Evolutionary conservation across 1,140 invertebrate species (phyloP), one percentile per base, ranked within the genome.

Genomic region (Lamellibrachia luymesi): DNA sequence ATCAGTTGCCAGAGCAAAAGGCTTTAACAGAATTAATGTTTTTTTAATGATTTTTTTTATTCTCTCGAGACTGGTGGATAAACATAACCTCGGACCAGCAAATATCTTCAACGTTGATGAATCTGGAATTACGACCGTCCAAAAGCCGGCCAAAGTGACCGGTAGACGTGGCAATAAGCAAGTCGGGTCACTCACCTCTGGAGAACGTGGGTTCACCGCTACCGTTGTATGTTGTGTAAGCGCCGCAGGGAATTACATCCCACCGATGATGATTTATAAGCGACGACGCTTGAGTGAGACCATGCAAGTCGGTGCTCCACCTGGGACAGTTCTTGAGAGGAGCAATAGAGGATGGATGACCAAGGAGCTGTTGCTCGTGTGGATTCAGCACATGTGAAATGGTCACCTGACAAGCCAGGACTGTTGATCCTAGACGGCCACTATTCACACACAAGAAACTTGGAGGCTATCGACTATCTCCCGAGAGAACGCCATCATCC

Each of bases 21-120:
- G 95, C 92, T 97, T 97, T 94, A 90, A 97, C 94, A 95, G 96
- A 96, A 94, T 51, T 7, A 97, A 93, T 92, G 94, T 94, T 4
- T n/a, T n/a, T 8, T 8, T 51, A 91, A 90, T 94, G 0, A 38
- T 38, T 38, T 38, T 94, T 38, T 95, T 96, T 22, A 94, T 95
- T 92, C 93, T 95, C n/a, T n/a, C 93, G n/a, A 90, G 50, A 49
- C 94, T 95, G 27, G 92, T 94, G 52, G 92, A 94, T 92, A 51
- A 91, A 92, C 92, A 95, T 93, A 93, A 94, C 49, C 95, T 95
- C 92, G 92, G 90, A 93, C 92, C 95, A 51, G n/a, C 92, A 17
- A 93, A 94, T 13, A 96, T 97, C 50, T 96, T 95, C 92, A 97
- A 97, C 94, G 94, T 96, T 25, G 96, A 97, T 95, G 97, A 97